A percentile compares a stretch with the other conserved stretches of the same genome.
phyloP scores from a whole-genome alignment of 2,797 vertebrate species.

The Sebastes goodei region DNA sequence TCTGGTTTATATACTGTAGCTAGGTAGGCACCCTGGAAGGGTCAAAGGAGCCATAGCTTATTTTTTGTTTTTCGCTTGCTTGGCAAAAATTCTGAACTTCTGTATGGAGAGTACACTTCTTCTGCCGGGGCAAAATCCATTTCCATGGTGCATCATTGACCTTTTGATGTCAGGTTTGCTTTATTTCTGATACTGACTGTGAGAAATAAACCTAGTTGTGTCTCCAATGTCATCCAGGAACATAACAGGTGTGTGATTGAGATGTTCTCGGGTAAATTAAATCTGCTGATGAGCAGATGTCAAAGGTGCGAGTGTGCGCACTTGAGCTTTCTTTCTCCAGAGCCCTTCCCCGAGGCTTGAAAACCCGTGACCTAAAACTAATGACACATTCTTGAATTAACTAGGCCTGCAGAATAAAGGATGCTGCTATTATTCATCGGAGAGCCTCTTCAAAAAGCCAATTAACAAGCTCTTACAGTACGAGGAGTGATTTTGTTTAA shows the following conservation, averaged over 20 bases:
- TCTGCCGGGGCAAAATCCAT: too few species aligned
- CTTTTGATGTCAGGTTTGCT: neutral
- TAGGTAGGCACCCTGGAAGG: neutral
- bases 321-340: neutral
- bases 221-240: neutral
- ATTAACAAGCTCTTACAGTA: conserved; percentile 59
- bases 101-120: neutral
- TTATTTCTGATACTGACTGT: neutral
- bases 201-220: neutral
- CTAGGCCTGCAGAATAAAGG: conserved; percentile 31
- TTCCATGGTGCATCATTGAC: neutral
- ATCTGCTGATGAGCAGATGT: neutral
- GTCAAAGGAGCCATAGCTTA: neutral
- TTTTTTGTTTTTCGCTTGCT: neutral
- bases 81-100: neutral
- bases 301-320: neutral
- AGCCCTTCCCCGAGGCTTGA: neutral
- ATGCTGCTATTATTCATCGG: conserved; percentile 48
- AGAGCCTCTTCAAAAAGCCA: conserved; percentile 56
- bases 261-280: neutral
- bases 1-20: neutral
- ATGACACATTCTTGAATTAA: conserved; percentile 53
- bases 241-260: conserved; percentile 10
- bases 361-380: conserved; percentile 53
- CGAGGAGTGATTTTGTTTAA: conserved; percentile 48